Evolutionary conservation across 2,888 invertebrate species (phyloP).

Genomic region (Polydrusus pterygomalis): DNA sequence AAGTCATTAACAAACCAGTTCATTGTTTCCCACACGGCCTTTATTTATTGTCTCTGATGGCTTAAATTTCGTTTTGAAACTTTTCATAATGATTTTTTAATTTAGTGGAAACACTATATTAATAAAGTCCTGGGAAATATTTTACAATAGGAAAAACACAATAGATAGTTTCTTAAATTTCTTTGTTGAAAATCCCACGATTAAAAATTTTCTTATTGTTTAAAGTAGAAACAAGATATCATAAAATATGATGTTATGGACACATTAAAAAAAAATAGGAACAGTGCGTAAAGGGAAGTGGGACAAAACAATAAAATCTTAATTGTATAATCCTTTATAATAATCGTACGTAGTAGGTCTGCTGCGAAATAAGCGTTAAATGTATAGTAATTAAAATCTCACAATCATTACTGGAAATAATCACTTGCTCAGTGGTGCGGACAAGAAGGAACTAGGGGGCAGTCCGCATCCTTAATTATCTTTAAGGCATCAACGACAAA

Average conservation of each 20-base stretch:
- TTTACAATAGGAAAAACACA: conserved; percentile 15
- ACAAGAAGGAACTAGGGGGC: too few species aligned
- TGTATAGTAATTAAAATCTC: neutral
- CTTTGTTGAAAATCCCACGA: conserved; percentile 11
- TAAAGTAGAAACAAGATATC: neutral
- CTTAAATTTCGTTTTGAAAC: conserved; percentile 32
- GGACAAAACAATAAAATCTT: neutral
- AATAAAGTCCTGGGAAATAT: conserved; percentile 19
- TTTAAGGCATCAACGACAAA: too few species aligned
- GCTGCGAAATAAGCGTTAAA: neutral
- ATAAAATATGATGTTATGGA: conserved; percentile 6
- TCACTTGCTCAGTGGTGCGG: too few species aligned
- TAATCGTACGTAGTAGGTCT: neutral
- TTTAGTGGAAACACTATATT: conserved; percentile 29
- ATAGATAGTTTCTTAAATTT: conserved; percentile 6
- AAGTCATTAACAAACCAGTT: neutral
- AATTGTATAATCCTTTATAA: neutral
- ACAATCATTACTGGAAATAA: too few species aligned
- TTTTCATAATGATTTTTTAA: conserved; percentile 31
- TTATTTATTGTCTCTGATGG: conserved; percentile 12
- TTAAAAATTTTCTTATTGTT: conserved; percentile 24
- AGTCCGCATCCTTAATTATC: too few species aligned
- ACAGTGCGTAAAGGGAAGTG: conserved; percentile 8
- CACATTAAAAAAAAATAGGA: neutral
- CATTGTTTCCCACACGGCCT: conserved; percentile 20